phyloP scores from a whole-genome alignment of 2,888 invertebrate species.

The Ischnura elegans region DNA sequence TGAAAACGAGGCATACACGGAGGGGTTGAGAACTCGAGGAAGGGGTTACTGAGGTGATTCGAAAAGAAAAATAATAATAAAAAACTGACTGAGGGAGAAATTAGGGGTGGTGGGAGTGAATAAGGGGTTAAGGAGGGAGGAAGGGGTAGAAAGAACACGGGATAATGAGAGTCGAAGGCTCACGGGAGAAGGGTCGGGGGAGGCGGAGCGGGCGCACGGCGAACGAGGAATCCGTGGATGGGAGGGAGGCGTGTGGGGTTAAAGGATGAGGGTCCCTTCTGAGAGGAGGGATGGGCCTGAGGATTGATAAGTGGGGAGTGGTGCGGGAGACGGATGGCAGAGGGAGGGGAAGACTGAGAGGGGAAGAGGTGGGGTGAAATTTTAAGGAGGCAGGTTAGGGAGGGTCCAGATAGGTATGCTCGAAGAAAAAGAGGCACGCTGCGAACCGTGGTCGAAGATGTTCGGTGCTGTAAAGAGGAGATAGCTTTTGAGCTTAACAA shows the following conservation, averaged over 20 bases:
- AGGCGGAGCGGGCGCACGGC: constrained; percentile 34
- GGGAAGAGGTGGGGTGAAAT: not conserved
- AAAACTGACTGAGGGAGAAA: constrained; percentile 34
- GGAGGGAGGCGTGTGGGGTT: constrained; percentile 48
- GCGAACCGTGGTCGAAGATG: too few species aligned
- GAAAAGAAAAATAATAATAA: not conserved
- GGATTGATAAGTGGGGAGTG: constrained; percentile 29
- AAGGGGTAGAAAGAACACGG: constrained; percentile 9
- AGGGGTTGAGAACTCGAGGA: too few species aligned
- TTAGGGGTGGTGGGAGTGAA: not conserved
- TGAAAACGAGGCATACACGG: too few species aligned
- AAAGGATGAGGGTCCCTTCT: constrained; percentile 52
- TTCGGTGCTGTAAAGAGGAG: too few species aligned
- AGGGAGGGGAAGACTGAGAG: constrained; percentile 14
- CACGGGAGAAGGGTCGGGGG: constrained; percentile 16
- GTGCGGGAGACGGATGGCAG: constrained; percentile 15
- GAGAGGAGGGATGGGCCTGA: constrained; percentile 3
- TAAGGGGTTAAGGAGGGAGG: not conserved
- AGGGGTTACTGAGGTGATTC: not conserved
- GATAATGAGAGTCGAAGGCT: constrained; percentile 61
- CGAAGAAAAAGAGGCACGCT: too few species aligned
- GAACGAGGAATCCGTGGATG: constrained; percentile 49
- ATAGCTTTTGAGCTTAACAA: too few species aligned
- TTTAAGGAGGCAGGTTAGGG: not conserved
- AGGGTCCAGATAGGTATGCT: too few species aligned